Percentiles rank a stretch among this genome's conserved stretches.
These are phyloP conservation scores for Myiozetetes cayanensis DNA, from an alignment of 2,113 vertebrate genomes.

Conservation along the genomic window DNA sequence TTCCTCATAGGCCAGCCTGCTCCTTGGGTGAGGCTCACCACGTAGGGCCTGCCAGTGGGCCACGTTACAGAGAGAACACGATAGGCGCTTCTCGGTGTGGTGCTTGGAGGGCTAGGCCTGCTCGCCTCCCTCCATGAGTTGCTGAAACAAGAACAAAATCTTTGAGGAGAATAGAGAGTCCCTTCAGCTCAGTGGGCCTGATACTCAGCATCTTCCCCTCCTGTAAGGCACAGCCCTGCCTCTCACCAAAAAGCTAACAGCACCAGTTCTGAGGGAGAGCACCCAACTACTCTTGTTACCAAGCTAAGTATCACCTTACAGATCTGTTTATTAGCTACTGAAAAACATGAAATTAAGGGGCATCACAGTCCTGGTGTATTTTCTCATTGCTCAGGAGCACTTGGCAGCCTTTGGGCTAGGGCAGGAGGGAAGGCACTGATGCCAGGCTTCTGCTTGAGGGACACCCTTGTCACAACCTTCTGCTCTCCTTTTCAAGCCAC, in stretches of 20 bases:
- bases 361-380: background rate
- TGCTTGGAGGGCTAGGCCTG: background rate
- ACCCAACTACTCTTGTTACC: background rate
- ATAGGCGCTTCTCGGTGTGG: rapidly evolving
- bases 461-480: background rate
- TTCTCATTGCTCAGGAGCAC: rapidly evolving
- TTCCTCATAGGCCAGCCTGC: background rate
- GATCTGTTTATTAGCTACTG: background rate
- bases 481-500: background rate
- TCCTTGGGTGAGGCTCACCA: background rate
- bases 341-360: background rate
- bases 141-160: background rate
- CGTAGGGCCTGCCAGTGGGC: background rate
- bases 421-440: background rate
- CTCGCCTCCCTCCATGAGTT: background rate
- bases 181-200: background rate
- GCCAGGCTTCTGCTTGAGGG: background rate
- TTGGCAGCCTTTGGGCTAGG: background rate
- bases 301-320: background rate
- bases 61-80: background rate
- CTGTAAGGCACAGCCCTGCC: background rate
- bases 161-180: background rate
- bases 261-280: background rate
- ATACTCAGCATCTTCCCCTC: background rate
- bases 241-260: background rate